Evolutionary conservation across 2,797 vertebrate species (phyloP).

Genomic region (Peromyscus attwateri): DNA sequence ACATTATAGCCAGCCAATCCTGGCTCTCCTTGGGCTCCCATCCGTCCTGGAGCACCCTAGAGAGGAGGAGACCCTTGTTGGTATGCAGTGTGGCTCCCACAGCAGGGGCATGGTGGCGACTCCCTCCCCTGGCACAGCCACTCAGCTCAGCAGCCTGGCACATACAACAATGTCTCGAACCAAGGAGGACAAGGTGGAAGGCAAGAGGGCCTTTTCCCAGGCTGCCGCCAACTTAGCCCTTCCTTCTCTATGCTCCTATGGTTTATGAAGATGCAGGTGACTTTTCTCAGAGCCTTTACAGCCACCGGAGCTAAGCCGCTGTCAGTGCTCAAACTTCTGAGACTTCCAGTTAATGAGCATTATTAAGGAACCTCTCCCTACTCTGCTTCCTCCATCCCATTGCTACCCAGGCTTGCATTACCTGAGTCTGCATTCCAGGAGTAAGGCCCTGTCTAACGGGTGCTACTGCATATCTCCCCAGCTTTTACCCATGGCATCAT

Average conservation of each 20-base stretch:
- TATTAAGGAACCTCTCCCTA: neutral
- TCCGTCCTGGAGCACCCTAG: constrained; percentile 95
- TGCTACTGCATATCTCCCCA: rapidly evolving
- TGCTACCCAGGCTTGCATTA: rapidly evolving
- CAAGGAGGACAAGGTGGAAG: neutral
- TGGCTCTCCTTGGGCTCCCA: constrained; percentile 96
- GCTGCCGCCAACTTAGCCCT: neutral
- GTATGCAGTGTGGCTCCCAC: neutral
- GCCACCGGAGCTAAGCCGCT: neutral
- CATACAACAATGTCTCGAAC: rapidly evolving
- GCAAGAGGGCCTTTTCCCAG: neutral
- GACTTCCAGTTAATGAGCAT: neutral
- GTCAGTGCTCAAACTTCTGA: neutral
- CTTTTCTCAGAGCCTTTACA: neutral
- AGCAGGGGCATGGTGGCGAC: rapidly evolving
- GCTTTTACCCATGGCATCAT: rapidly evolving
- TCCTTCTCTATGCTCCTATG: neutral
- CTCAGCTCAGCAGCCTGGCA: neutral
- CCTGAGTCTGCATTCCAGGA: rapidly evolving
- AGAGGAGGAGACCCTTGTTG: constrained; percentile 50
- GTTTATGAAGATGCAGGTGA: neutral
- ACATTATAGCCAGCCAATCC: constrained; percentile 97
- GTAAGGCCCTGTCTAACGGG: rapidly evolving
- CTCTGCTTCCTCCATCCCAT: neutral
- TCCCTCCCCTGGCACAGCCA: no score